These are phyloP conservation scores for Penaeus indicus DNA, from an alignment of 1,140 invertebrate genomes.

Conservation along the genomic window DNA sequence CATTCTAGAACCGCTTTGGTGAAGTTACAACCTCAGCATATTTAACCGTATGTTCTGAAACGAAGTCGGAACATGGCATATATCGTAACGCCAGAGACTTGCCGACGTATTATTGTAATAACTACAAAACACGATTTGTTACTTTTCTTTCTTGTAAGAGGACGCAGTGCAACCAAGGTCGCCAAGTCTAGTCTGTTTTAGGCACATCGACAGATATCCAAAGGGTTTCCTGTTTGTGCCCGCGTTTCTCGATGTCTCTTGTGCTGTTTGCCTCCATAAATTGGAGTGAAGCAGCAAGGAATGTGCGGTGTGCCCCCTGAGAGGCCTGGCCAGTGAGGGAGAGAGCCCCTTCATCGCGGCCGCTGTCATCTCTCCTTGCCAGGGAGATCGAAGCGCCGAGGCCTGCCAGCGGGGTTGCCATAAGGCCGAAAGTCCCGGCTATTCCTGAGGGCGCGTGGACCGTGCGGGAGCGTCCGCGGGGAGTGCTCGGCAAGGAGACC, in stretches of 20 bases:
- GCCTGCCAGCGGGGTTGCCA: slow-evolving; percentile 21
- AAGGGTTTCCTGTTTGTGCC: not conserved
- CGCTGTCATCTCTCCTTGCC: not conserved
- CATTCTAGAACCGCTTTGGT: not conserved
- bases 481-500: slow-evolving; percentile 59
- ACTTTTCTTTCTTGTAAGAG: slow-evolving; percentile 26
- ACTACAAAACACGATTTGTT: slow-evolving; percentile 31
- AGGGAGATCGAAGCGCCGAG: slow-evolving; percentile 61
- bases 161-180: slow-evolving; percentile 25
- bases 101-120: not conserved
- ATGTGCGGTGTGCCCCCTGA: too few species aligned
- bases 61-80: too few species aligned
- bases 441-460: not conserved
- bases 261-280: too few species aligned
- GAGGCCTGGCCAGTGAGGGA: not conserved
- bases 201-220: too few species aligned
- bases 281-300: too few species aligned
- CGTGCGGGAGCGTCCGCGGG: slow-evolving; percentile 36
- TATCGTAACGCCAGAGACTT: too few species aligned
- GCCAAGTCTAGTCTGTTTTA: not conserved
- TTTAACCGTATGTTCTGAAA: not conserved
- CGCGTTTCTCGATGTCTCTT: not conserved
- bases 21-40: slow-evolving; percentile 2
- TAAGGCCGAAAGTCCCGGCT: slow-evolving; percentile 28
- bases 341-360: not conserved